Conservation (phyloP, 2,888 invertebrate species). For the Abrostola tripartita region DNA sequence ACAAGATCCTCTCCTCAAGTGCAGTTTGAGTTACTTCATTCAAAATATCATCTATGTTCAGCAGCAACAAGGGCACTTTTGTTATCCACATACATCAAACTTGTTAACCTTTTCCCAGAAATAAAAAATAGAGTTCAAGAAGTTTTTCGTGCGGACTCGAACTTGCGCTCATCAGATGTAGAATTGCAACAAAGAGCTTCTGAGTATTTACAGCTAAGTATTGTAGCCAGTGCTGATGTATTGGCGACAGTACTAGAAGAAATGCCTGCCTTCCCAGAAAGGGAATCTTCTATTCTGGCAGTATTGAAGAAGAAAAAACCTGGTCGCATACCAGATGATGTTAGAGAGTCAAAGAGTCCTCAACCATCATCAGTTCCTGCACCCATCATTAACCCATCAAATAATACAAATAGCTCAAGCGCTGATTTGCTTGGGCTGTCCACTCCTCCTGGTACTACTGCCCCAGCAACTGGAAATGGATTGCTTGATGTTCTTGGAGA, state of each 20-base stretch:
- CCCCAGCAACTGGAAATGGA: slow-evolving; percentile 91
- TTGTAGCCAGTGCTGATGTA: slow-evolving; percentile 98
- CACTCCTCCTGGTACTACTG: slow-evolving; percentile 93
- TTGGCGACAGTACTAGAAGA: slow-evolving; percentile 99
- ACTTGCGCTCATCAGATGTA: slow-evolving; percentile 98
- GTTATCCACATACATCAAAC: slow-evolving; percentile 99
- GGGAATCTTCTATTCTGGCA: slow-evolving; percentile 98
- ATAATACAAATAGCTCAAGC: slow-evolving; percentile 89
- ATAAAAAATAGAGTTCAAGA: slow-evolving; percentile 98
- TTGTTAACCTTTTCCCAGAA: slow-evolving; percentile 99
- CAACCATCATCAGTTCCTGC: slow-evolving; percentile 79
- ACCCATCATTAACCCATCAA: slow-evolving; percentile 85
- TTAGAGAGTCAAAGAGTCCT: slow-evolving; percentile 94
- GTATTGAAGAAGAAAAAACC: slow-evolving; percentile 99
- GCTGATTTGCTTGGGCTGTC: slow-evolving; percentile 96
- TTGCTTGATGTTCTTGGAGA: slow-evolving; percentile 97
- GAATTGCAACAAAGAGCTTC: slow-evolving; percentile 99
- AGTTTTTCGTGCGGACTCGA: slow-evolving; percentile 97
- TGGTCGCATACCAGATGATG: slow-evolving; percentile 96
- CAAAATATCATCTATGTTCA: slow-evolving; percentile 99
- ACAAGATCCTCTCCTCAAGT: slow-evolving; percentile 98
- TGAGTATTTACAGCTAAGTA: slow-evolving; percentile 98
- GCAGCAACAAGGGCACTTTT: slow-evolving; percentile 98
- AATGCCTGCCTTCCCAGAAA: slow-evolving; percentile 99
- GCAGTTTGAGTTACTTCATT: slow-evolving; percentile 99